phyloP scores from a whole-genome alignment of 2,888 invertebrate genomes.

The Chironomus tentans region DNA sequence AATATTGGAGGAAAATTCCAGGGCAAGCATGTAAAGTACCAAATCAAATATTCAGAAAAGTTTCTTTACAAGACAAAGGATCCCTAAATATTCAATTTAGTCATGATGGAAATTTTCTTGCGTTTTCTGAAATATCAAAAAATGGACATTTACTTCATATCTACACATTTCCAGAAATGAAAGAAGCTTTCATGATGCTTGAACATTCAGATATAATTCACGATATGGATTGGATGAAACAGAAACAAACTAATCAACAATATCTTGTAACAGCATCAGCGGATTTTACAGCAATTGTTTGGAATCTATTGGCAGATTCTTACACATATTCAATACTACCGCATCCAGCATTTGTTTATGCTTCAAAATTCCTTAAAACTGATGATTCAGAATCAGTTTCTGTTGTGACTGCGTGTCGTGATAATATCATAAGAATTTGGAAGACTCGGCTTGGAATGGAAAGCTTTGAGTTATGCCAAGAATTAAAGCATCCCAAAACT shows the following conservation, averaged over 20 bases:
- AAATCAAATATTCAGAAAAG: constrained; percentile 11
- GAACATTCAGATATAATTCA: constrained; percentile 20
- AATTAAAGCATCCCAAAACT: background rate
- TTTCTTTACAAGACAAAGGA: background rate
- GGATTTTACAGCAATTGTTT: constrained; percentile 16
- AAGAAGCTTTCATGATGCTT: background rate
- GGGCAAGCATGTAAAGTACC: constrained; percentile 23
- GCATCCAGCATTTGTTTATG: constrained; percentile 27
- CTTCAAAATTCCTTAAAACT: constrained; percentile 3
- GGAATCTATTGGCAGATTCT: background rate
- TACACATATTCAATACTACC: constrained; percentile 20
- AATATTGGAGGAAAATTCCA: constrained; percentile 10
- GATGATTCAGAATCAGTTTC: background rate
- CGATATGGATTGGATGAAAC: constrained; percentile 12
- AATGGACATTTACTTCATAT: constrained; percentile 1
- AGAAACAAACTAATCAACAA: background rate
- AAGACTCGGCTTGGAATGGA: background rate
- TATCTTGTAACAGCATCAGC: background rate
- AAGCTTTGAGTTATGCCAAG: constrained; percentile 15
- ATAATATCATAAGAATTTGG: constrained; percentile 25
- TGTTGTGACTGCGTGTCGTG: constrained; percentile 23
- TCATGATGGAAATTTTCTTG: constrained; percentile 12
- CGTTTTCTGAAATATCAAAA: background rate
- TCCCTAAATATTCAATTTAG: constrained; percentile 9
- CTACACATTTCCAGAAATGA: constrained; percentile 19